Percentiles rank a stretch among this genome's conserved stretches.
phyloP scores from a whole-genome alignment of 1,140 invertebrate genomes.

The Drosophila subobscura region DNA sequence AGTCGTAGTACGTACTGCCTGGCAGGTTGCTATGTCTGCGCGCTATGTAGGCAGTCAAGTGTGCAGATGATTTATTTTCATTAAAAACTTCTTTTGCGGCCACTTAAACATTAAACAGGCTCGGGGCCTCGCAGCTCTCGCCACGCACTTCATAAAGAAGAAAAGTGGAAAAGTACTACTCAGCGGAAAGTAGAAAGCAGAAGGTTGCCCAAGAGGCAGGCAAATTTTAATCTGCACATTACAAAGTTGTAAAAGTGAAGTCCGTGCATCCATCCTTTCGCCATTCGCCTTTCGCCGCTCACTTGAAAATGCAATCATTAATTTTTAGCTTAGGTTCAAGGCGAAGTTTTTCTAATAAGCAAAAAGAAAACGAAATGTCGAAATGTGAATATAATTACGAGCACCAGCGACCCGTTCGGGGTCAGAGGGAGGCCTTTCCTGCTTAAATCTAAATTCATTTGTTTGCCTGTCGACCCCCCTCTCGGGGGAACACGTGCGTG shows the following conservation, averaged over 20 bases:
- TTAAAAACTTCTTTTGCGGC: conserved; percentile 67
- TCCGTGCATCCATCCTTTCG: conserved; percentile 30
- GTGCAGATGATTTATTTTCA: conserved; percentile 76
- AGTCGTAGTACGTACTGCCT: too few species aligned
- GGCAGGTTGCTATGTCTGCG: conserved; percentile 12
- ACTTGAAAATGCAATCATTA: conserved; percentile 70
- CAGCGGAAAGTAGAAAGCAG: conserved; percentile 25
- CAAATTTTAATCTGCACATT: conserved; percentile 74
- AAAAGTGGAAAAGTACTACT: conserved; percentile 29
- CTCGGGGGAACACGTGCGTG: conserved; percentile 51
- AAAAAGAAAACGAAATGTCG: conserved; percentile 13
- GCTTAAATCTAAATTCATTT: conserved; percentile 59
- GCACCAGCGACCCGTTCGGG: conserved; percentile 10
- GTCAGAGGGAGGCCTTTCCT: conserved; percentile 11
- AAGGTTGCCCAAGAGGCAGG: conserved; percentile 32
- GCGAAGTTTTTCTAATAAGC: conserved; percentile 42
- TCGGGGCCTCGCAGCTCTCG: conserved; percentile 48
- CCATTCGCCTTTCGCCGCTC: conserved; percentile 39
- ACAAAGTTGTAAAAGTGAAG: conserved; percentile 63
- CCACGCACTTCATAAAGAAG: conserved; percentile 38
- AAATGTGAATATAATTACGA: conserved; percentile 64
- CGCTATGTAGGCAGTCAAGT: conserved; percentile 47
- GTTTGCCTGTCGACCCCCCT: conserved; percentile 40
- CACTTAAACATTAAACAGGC: conserved; percentile 52
- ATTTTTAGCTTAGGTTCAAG: conserved; percentile 65